Evolutionary conservation across 2,888 invertebrate genomes (phyloP).

Genomic region (Entomobrya proxima): DNA sequence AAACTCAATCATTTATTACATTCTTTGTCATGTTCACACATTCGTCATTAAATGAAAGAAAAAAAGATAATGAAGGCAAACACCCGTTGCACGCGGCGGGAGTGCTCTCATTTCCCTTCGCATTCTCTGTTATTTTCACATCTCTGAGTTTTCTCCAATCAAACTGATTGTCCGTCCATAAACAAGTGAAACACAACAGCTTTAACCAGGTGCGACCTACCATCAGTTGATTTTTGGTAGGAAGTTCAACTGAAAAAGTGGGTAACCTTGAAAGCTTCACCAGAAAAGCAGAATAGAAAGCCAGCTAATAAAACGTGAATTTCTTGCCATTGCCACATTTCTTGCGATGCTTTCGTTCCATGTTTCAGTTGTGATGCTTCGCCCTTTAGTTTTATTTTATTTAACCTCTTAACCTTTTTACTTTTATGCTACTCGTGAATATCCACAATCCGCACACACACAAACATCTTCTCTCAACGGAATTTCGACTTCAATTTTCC

Average conservation of each 20-base stretch:
- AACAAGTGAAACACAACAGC: too few species aligned
- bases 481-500: not conserved
- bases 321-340: not conserved
- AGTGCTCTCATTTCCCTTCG: too few species aligned
- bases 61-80: too few species aligned
- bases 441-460: not conserved
- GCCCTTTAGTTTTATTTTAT: not conserved
- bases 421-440: not conserved
- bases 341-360: too few species aligned
- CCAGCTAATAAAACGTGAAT: conserved; percentile 12
- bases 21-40: too few species aligned
- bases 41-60: too few species aligned
- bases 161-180: too few species aligned
- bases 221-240: not conserved
- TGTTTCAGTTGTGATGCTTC: not conserved
- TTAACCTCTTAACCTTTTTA: conserved; percentile 18
- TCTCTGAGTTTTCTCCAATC: too few species aligned
- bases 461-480: not conserved
- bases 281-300: not conserved
- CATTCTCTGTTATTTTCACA: too few species aligned
- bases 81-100: too few species aligned
- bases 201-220: not conserved
- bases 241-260: conserved; percentile 8
- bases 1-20: too few species aligned
- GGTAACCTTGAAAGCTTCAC: conserved; percentile 38